Percentiles rank a stretch among this genome's conserved stretches.
phyloP scores from a whole-genome alignment of 2,797 vertebrate genomes.

The Liasis olivaceus region DNA sequence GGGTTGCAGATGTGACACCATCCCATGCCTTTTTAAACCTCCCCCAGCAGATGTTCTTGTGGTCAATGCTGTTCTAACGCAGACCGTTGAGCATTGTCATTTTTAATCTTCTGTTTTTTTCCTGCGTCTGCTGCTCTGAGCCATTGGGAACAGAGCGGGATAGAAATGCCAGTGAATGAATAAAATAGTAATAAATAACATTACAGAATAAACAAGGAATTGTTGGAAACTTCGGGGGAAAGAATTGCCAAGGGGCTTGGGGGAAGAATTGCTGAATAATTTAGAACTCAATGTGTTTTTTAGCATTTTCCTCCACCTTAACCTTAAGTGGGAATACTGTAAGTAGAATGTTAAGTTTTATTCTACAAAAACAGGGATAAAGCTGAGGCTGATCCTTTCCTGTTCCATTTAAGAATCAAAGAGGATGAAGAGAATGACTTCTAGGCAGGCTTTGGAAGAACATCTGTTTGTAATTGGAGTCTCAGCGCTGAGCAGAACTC shows the following conservation, averaged over 20 bases:
- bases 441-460: not conserved
- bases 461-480: not conserved
- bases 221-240: not conserved
- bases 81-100: not conserved
- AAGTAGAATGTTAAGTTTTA: not conserved
- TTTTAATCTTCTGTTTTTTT: not conserved
- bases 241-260: not conserved
- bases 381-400: not conserved
- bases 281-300: not conserved
- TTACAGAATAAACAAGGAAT: not conserved
- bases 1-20: not conserved
- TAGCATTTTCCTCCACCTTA: not conserved
- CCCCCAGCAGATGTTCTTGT: not conserved
- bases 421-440: not conserved
- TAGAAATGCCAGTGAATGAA: not conserved
- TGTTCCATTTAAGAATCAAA: not conserved
- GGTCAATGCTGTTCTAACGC: not conserved
- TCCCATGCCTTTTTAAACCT: not conserved
- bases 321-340: not conserved
- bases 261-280: not conserved
- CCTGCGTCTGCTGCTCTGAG: not conserved
- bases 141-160: not conserved
- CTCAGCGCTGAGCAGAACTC: not conserved
- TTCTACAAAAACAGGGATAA: not conserved
- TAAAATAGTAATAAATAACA: not conserved